Base-by-base conservation (phyloP, 2,113 vertebrate genomes). In the Lepidothrix coronata region DNA sequence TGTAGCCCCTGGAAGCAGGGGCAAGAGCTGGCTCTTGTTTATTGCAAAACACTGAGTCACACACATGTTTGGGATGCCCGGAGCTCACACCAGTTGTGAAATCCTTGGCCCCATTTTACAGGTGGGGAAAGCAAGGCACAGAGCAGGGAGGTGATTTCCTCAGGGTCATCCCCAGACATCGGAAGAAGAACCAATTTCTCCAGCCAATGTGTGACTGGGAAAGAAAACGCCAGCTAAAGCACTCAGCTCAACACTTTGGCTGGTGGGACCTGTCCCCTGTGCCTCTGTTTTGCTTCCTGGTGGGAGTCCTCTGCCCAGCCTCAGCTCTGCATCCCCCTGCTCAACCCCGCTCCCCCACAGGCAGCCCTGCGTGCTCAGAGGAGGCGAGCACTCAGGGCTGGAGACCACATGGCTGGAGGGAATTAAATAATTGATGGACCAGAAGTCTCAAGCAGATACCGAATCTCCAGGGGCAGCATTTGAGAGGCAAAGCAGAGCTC, bases 391-490 rank as follows among this genome's bases (percentile, higher is more conserved):
- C 76, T 52, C 3, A 2, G 91, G 77, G 37, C 81, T 92, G 91
- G 62, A 97, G 91, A 95, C 95, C 95, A 96, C 93, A 95, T 94
- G 93, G 96, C 92, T 94, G 83, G 57, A 91, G 92, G 65, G 79
- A 97, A 95, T 94, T 97, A 95, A 97, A 94, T 95, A 97, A 96
- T 91, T 96, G 96, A 95, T 95, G 91, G 86, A 57, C 91, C 93
- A 93, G 95, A 94, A 96, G 76, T 92, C 93, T 96, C 16, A 5
- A 89, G 71, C 93, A 91, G 95, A 95, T 95, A 90, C 92, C 0
- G 0, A 72, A 95, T 91, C 92, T 95, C 95, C 79, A 88, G 85
- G 77, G 96, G 66, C 76, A 72, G 58, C 71, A 87, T 89, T 82
- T 0, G 3, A 88, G 94, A 95, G 73, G 85, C 68, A 85, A 93